Conservation (phyloP, 1,140 invertebrate species). For the Whitmania pigra region DNA sequence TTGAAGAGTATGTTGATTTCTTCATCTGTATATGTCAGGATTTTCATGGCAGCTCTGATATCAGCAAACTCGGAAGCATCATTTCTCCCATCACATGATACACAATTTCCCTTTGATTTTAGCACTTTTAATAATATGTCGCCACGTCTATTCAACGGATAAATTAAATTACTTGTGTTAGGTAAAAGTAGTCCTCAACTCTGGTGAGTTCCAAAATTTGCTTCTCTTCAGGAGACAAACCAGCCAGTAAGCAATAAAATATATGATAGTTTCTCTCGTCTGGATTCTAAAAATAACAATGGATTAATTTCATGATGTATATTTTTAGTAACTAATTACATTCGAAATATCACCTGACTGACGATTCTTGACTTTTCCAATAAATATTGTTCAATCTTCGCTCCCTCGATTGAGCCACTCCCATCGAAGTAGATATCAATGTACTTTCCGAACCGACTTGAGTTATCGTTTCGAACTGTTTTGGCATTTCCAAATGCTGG, state of each 20-base stretch:
- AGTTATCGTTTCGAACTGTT: conserved; percentile 95
- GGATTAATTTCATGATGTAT: too few species aligned
- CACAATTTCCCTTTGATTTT: conserved; percentile 57
- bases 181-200: conserved; percentile 74
- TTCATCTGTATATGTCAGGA: conserved; percentile 77
- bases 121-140: neutral
- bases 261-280: conserved; percentile 94
- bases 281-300: conserved; percentile 12
- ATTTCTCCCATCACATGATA: conserved; percentile 84
- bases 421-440: conserved; percentile 96
- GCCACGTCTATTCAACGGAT: neutral
- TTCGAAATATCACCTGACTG: conserved; percentile 50
- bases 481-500: conserved; percentile 92
- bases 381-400: conserved; percentile 94
- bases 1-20: conserved; percentile 94
- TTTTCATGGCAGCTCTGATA: conserved; percentile 95
- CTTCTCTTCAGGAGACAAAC: conserved; percentile 77
- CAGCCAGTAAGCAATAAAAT: conserved; percentile 91
- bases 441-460: conserved; percentile 89
- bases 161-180: conserved; percentile 47
- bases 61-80: conserved; percentile 84
- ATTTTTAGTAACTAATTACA: neutral
- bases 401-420: conserved; percentile 86
- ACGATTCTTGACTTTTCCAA: conserved; percentile 95
- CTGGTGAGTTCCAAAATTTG: conserved; percentile 71